Evolutionary conservation across 2,797 vertebrate species (phyloP).

Genomic region (Dendrocincla fuliginosa): DNA sequence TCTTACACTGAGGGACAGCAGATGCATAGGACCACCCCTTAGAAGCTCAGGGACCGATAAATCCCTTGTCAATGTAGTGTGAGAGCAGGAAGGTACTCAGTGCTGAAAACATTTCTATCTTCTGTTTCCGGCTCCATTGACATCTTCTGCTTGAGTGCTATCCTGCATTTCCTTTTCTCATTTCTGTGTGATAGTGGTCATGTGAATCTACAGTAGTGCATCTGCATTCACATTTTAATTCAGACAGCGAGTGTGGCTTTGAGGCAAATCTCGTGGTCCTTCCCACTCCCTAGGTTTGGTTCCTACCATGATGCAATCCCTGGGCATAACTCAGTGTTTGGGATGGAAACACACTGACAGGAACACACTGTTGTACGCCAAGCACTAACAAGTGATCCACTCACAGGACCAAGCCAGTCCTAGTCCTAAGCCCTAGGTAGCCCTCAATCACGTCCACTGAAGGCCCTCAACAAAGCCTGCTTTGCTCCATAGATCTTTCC

Average conservation of each 20-base stretch:
- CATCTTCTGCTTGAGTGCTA: neutral
- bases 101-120: neutral
- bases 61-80: neutral
- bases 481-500: neutral
- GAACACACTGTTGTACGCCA: neutral
- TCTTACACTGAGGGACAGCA: neutral
- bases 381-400: neutral
- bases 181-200: neutral
- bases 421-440: neutral
- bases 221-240: neutral
- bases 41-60: neutral
- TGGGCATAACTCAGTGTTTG: neutral
- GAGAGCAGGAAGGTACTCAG: neutral
- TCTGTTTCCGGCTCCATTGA: neutral
- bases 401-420: neutral
- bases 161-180: neutral
- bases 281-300: neutral
- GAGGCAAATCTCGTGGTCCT: neutral
- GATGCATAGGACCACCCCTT: neutral
- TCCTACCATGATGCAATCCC: neutral
- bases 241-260: neutral
- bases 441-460: neutral
- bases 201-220: neutral
- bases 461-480: neutral
- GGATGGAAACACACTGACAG: neutral